Percentiles rank a stretch among this genome's conserved stretches.
phyloP scores from a whole-genome alignment of 2,888 invertebrate species.

The Alloscopus bannaensis region DNA sequence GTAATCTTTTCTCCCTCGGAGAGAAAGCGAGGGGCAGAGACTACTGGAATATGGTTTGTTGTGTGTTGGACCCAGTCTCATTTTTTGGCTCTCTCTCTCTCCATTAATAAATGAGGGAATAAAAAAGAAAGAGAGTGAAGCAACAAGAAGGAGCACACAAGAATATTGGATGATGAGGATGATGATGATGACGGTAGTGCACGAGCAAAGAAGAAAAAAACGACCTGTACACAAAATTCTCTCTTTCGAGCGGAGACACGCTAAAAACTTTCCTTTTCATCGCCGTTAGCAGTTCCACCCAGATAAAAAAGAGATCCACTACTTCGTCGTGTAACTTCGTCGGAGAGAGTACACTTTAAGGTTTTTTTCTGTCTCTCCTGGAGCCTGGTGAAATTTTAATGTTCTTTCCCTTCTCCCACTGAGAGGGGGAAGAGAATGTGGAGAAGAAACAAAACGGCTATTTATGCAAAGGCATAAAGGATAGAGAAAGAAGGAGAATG shows the following conservation, averaged over 20 bases:
- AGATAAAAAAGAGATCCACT: background rate
- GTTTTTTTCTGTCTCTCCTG: background rate
- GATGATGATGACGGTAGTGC: background rate
- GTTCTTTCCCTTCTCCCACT: background rate
- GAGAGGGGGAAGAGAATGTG: background rate
- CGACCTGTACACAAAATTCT: background rate
- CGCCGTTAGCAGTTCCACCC: background rate
- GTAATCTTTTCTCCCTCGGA: background rate
- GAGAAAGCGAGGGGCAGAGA: background rate
- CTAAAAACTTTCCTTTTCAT: background rate
- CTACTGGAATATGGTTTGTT: background rate
- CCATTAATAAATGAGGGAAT: background rate
- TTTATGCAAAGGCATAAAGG: background rate
- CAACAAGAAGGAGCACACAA: no score
- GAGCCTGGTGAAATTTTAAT: background rate
- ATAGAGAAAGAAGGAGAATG: no score
- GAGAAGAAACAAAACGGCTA: background rate
- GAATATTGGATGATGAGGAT: background rate
- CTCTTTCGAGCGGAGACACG: background rate
- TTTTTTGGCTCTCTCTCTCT: background rate
- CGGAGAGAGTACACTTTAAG: slow-evolving; percentile 7
- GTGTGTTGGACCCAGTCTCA: background rate
- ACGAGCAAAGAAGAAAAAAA: slow-evolving; percentile 3
- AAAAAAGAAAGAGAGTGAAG: background rate
- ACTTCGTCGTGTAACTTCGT: no score